Conservation (phyloP, 2,113 vertebrate genomes). For the Falco punctatus region DNA sequence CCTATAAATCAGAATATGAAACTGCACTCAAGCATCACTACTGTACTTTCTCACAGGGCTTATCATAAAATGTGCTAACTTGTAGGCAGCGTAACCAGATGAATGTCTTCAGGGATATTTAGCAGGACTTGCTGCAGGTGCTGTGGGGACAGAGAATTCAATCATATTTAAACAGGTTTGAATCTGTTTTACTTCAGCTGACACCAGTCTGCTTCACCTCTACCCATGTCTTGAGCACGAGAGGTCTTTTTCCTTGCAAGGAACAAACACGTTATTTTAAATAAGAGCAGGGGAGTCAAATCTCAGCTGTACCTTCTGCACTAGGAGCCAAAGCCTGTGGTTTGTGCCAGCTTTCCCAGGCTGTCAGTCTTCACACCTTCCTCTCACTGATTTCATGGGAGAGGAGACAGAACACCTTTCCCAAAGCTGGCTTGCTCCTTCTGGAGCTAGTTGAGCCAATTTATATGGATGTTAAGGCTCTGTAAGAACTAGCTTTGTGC, state of each 20-base stretch:
- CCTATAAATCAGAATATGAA: neutral
- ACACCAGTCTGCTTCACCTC: neutral
- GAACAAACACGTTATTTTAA: neutral
- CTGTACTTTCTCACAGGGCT: neutral
- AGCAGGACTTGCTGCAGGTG: neutral
- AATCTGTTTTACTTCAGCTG: neutral
- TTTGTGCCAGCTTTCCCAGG: neutral
- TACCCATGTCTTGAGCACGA: neutral
- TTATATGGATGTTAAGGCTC: neutral
- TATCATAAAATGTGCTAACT: neutral
- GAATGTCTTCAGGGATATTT: neutral
- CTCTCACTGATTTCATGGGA: neutral
- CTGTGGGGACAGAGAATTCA: neutral
- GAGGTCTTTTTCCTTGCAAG: neutral
- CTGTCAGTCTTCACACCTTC: neutral
- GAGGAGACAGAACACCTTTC: neutral
- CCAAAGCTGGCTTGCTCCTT: neutral
- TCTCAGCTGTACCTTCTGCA: neutral
- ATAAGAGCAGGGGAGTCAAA: neutral
- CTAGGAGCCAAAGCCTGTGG: neutral
- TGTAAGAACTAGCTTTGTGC: neutral
- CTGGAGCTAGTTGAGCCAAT: neutral
- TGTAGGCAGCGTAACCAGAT: neutral
- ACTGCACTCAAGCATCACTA: neutral
- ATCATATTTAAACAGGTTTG: neutral